Evolutionary conservation across 2,888 invertebrate genomes (phyloP), one percentile per base, ranked within the genome.

Genomic region (Erebia palarica): DNA sequence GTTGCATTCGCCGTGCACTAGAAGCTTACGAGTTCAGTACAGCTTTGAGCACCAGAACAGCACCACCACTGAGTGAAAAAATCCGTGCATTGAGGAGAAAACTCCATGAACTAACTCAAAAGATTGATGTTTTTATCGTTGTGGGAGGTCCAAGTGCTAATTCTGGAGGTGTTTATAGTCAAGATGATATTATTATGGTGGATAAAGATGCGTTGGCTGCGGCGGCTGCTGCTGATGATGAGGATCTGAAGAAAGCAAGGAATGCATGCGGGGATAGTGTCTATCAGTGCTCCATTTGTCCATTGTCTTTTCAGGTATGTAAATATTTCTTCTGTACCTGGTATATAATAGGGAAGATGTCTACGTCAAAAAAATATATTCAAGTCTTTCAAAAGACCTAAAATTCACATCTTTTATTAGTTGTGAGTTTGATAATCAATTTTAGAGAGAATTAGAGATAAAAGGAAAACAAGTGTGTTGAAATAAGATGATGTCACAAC

Each of bases 141-240:
- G 92, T 92, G 57, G 92, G 91, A 0, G 88, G 87, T 0, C 86
- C 84, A 0, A 88, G 85, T 0, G 78, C 78, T 5, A 81, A 80
- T 1, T 82, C 82, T 1, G 84, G 82, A 0, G 88, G 88, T 1
- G 80, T 87, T 0, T 93, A 92, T 76, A 88, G 83, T 66, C 92
- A 91, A 74, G 90, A 91, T 71, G 92, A 93, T 73, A 90, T 93
- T 64, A 91, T 93, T 61, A 90, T 90, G 89, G 92, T 93, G 75
- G 91, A 92, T 72, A 83, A 86, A 5, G 87, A 85, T 1, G 89
- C 90, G 0, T 76, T 91, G 66, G 88, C 88, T 0, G 87, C 87
- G 0, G 91, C 90, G 0, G 83, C 86, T 0, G 86, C 85, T 0
- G 87, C 87, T 0, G 91, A 90, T 75, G 86, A 85, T 42, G 87